Base-by-base conservation (phyloP, 1,140 invertebrate species). In the Gerris buenoi region DNA sequence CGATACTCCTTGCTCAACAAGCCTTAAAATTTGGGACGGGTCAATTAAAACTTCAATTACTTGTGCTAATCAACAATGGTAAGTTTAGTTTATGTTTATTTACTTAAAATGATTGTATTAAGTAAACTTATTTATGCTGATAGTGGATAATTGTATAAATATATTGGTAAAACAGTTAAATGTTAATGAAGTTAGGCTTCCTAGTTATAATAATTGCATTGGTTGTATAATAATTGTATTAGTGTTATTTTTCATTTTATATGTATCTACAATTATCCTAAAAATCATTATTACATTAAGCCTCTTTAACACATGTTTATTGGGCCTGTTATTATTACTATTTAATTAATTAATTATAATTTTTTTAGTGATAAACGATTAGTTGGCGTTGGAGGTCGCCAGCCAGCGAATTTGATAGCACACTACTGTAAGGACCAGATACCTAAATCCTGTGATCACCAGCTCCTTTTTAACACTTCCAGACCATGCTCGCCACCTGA, bases 1-100 rank as follows among this genome's bases (percentile, higher is more conserved):
- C 67, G 76, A 85, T 76, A 10, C 71, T 70, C 85, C 87, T 68
- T 91, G 88, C 73, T 84, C 87, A 1, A 90, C 88, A 70, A 83
- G 86, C 71, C 78, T 93, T 65, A 87, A 88, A 78, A 84, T 93
- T 65, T 91, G 89, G 88, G 89, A 91, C 73, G 88, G 89, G 0
- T 85, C 88, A 26, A 82, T 89, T 74, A 84, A 87, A 74, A 85
- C 87, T 67, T 80, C 87, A 1, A 85, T 86, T 0, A 85, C 87
- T 15, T 91, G 88, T 77, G 88, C 88, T 71, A 88, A 90, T 77
- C 80, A 89, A 65, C 86, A 86, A 75, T 91, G 88, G 88, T 90
- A 74, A 81, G 79, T 71, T 65, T 46, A 15, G 56, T 65, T 62
- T 63, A 66, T 25, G 29, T 26, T 67, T 66, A n/a, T n/a, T n/a